Evolutionary conservation across 2,797 vertebrate species (phyloP).

Genomic region (Malurus leucopterus): DNA sequence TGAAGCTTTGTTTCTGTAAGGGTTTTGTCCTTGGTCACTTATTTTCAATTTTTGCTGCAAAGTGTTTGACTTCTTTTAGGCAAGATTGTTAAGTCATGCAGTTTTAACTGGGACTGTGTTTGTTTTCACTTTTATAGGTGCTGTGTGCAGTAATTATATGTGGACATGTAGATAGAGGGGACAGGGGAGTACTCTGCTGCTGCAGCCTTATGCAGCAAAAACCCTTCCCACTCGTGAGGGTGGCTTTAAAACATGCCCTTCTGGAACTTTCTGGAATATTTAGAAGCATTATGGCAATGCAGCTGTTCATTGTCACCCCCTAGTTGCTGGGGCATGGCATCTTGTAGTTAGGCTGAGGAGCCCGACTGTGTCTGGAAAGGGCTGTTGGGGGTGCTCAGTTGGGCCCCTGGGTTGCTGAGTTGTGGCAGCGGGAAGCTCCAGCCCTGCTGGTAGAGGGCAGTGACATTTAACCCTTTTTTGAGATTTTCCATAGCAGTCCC

Average conservation of each 20-base stretch:
- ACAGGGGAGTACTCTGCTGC: not conserved
- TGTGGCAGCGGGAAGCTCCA: not conserved
- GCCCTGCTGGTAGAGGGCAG: not conserved
- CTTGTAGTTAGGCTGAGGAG: not conserved
- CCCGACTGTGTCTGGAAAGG: not conserved
- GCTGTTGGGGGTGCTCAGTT: not conserved
- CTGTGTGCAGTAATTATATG: not conserved
- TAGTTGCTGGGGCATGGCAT: not conserved
- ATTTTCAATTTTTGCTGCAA: conserved; percentile 2
- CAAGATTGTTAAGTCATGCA: not conserved
- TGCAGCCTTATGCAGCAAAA: not conserved
- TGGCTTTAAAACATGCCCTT: not conserved
- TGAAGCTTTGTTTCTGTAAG: conserved; percentile 21
- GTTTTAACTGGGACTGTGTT: not conserved
- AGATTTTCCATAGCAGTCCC: not conserved
- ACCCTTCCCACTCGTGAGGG: not conserved
- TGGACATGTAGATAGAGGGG: not conserved
- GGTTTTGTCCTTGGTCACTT: conserved; percentile 54
- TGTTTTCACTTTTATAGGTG: not conserved
- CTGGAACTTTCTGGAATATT: not conserved
- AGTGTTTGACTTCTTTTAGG: conserved; percentile 6
- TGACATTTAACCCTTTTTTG: accelerated
- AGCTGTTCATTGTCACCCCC: not conserved
- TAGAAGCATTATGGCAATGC: not conserved
- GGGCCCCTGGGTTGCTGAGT: not conserved